Evolutionary conservation across 2,113 vertebrate species (phyloP).

Genomic region (Dicaeum eximium): DNA sequence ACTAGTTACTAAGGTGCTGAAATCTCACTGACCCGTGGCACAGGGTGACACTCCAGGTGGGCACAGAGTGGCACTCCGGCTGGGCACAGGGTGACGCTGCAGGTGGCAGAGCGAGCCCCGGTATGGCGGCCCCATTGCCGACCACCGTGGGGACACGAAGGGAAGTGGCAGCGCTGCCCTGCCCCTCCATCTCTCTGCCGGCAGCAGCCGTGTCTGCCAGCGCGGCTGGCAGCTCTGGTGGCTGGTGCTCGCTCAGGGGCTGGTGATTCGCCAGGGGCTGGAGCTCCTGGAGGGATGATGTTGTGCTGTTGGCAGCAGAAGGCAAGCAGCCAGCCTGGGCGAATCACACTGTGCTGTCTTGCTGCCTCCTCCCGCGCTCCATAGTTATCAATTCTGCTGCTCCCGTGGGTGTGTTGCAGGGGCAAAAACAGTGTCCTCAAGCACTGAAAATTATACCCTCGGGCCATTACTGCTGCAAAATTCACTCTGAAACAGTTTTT

Average conservation of each 20-base stretch:
- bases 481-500: background rate
- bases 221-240: background rate
- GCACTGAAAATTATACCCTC: background rate
- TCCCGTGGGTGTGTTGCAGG: too few species aligned
- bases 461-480: background rate
- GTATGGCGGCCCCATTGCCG: too few species aligned
- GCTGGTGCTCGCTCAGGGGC: background rate
- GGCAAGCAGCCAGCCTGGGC: background rate
- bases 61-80: background rate
- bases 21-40: background rate
- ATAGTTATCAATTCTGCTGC: background rate
- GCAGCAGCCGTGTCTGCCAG: background rate
- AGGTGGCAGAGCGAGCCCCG: too few species aligned
- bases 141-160: accelerated
- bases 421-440: too few species aligned
- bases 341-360: too few species aligned
- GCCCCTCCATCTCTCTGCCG: accelerated
- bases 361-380: background rate
- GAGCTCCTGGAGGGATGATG: too few species aligned
- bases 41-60: accelerated
- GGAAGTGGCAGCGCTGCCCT: too few species aligned
- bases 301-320: too few species aligned
- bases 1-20: background rate
- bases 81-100: background rate
- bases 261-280: background rate